Conservation (phyloP, 2,113 vertebrate genomes). For the Hemichromis elongatus region DNA sequence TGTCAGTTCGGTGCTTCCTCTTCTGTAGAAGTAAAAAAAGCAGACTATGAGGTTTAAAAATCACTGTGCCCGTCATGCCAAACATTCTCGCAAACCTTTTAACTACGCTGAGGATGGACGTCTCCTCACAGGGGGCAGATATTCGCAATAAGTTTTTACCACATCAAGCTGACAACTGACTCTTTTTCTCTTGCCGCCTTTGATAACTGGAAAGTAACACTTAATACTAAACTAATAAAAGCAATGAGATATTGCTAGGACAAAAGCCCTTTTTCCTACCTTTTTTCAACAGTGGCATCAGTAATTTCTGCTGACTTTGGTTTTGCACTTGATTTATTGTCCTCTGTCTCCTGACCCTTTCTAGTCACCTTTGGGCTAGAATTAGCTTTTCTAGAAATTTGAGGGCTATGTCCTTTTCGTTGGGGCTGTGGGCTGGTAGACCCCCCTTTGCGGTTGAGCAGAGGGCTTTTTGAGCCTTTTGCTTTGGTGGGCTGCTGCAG, state of each 20-base stretch:
- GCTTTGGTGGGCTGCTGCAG: constrained; percentile 73
- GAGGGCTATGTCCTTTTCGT: constrained; percentile 85
- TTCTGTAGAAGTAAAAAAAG: not conserved
- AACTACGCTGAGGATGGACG: not conserved
- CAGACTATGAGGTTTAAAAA: not conserved
- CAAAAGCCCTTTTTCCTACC: constrained; percentile 44
- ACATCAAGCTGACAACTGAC: not conserved
- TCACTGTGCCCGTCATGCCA: not conserved
- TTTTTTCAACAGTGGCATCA: constrained; percentile 45
- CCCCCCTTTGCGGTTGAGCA: constrained; percentile 77
- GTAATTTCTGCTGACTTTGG: constrained; percentile 61
- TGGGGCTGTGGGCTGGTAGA: constrained; percentile 87
- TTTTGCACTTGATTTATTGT: constrained; percentile 56
- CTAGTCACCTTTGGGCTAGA: constrained; percentile 78
- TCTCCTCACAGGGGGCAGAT: not conserved
- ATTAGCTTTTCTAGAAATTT: constrained; percentile 73
- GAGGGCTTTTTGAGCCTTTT: constrained; percentile 88
- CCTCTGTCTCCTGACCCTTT: constrained; percentile 70
- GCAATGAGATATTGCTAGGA: not conserved
- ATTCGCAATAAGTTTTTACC: constrained; percentile 29
- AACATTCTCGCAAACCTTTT: not conserved
- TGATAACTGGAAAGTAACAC: constrained; percentile 8
- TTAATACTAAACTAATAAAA: not conserved
- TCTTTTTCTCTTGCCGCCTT: not conserved
- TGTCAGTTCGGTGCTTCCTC: not conserved